phyloP scores from a whole-genome alignment of 2,888 invertebrate genomes.

The Latrodectus hesperus region DNA sequence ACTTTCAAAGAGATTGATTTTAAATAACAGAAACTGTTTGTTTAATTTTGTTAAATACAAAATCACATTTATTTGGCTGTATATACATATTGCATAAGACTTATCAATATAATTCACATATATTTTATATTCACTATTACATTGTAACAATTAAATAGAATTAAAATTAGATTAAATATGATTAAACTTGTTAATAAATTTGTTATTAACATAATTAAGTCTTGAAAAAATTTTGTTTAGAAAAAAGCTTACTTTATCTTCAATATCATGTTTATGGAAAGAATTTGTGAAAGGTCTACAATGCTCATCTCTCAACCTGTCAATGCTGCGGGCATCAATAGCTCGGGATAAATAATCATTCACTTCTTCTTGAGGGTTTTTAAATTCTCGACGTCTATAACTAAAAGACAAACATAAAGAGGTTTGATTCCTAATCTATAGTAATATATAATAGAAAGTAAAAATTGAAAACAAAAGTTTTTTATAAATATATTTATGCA shows the following conservation, averaged over 20 bases:
- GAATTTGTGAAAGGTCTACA: conserved; percentile 89
- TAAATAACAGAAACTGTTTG: too few relatives aligned
- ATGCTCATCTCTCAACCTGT: conserved; percentile 89
- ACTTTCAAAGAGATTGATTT: too few relatives aligned
- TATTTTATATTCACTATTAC: too few relatives aligned
- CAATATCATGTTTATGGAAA: conserved; percentile 86
- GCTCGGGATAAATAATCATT: conserved; percentile 97
- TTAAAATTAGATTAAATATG: too few relatives aligned
- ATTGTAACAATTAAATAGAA: too few relatives aligned
- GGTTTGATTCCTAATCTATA: not conserved
- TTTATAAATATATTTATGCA: not conserved
- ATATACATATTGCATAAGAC: too few relatives aligned
- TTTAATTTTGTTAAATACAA: too few relatives aligned
- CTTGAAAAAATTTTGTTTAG: not conserved
- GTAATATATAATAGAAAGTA: not conserved
- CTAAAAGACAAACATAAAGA: conserved; percentile 10
- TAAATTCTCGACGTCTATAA: conserved; percentile 71
- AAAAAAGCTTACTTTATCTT: conserved; percentile 81
- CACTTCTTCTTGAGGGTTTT: conserved; percentile 90
- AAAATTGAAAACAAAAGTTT: not conserved
- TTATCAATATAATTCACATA: too few relatives aligned
- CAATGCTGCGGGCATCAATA: conserved; percentile 94
- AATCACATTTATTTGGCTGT: too few relatives aligned
- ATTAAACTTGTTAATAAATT: too few relatives aligned
- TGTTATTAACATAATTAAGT: too few relatives aligned